Base-by-base conservation (phyloP, 2,888 invertebrate species). In the Athetis lepigone region DNA sequence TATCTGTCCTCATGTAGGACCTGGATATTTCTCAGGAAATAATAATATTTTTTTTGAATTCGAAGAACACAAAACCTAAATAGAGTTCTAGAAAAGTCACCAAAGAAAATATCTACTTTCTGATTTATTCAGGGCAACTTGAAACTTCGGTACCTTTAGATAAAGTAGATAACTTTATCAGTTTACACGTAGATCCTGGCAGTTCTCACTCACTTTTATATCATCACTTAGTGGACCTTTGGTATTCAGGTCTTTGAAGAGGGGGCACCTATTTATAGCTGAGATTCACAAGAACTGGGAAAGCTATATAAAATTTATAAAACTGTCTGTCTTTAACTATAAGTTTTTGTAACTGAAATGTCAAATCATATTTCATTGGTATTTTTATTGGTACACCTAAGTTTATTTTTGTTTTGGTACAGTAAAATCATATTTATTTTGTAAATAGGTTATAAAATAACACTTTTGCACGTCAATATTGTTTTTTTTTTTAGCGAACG, bases 81-180 rank as follows among this genome's bases (percentile, higher is more conserved):
- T 13, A 40, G 0, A 1, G n/a, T 16, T n/a, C 8, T 18, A 36
- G 13, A 8, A 36, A 29, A 19, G 6, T 21, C 8, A 13, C 2
- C 19, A 18, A 5, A 33, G 11, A 27, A 23, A 39, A 65, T 55
- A 18, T 56, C 16, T 4, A 56, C 25, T 36, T 64, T 37, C 36
- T 29, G 18, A 37, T 63, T 29, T 29, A 37, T 45, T 54, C 29
- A n/a, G 9, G 55, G 36, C 9, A 64, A 23, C 29, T 29, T 29
- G 29, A 33, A 55, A 65, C 33, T 46, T 57, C 18, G 18, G 4
- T 47, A 36, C 8, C 40, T 36, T 40, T 11, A 52, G 25, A 46
- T 25, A 21, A 56, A 56, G 25, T 36, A 27, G 25, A n/a, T 40
- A 47, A 66, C 16, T 56, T 46, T 56, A 66, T 21, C 25, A 39